These are phyloP conservation scores for Belonocnema kinseyi DNA, from an alignment of 1,140 invertebrate genomes.

Conservation along the genomic window DNA sequence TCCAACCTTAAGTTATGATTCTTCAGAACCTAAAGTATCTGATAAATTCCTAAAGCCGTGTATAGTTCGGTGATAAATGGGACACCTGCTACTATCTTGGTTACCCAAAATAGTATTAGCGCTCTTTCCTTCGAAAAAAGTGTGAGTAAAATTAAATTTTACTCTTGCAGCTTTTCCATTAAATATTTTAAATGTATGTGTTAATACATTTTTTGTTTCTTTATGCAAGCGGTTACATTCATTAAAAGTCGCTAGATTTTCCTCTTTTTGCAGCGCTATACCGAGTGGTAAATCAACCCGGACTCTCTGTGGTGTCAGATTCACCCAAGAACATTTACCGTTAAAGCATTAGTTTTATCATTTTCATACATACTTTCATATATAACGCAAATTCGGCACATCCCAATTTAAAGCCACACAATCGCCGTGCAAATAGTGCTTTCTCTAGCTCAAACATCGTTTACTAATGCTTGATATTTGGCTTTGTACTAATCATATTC, in stretches of 20 bases:
- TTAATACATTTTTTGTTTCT: neutral
- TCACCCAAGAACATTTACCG: constrained; percentile 14
- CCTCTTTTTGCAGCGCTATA: neutral
- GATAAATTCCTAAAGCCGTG: constrained; percentile 20
- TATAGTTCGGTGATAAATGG: neutral
- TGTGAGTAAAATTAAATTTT: neutral
- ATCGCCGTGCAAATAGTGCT: neutral
- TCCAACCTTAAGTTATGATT: constrained; percentile 6
- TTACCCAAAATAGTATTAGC: neutral
- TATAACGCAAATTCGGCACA: neutral
- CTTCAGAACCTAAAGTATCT: constrained; percentile 9
- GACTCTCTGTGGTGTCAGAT: constrained; percentile 28
- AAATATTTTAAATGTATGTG: neutral
- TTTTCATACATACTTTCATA: constrained; percentile 27
- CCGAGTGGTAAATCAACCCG: constrained; percentile 11
- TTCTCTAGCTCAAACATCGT: neutral
- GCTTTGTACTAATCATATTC: neutral
- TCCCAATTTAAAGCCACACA: constrained; percentile 29
- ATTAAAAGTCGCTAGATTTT: neutral
- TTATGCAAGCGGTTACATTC: neutral
- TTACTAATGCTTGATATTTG: constrained; percentile 5
- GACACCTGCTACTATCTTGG: constrained; percentile 8
- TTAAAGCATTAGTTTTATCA: constrained; percentile 10
- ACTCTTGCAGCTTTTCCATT: neutral
- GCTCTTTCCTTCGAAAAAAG: neutral